These are phyloP conservation scores for Geothlypis trichas DNA, from an alignment of 2,113 vertebrate species.

Conservation along the genomic window DNA sequence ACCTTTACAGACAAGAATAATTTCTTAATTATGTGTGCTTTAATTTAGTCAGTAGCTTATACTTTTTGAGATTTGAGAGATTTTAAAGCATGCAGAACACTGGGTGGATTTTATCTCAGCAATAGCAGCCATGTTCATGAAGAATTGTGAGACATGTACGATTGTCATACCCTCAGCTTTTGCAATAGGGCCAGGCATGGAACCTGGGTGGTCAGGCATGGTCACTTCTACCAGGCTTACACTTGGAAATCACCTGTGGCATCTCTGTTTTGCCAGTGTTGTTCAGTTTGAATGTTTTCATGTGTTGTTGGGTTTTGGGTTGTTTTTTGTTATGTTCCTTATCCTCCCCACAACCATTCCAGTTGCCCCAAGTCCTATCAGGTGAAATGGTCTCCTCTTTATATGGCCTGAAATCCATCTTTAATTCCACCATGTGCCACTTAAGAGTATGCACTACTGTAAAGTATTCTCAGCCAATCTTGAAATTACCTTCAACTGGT, in stretches of 20 bases:
- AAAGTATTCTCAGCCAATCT: not conserved
- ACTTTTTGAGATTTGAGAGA: not conserved
- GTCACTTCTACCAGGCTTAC: not conserved
- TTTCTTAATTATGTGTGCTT: not conserved
- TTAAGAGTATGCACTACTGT: not conserved
- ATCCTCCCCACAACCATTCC: not conserved
- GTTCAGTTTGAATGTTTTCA: not conserved
- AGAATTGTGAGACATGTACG: not conserved
- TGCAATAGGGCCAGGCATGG: rapidly evolving
- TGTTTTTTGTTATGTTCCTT: not conserved
- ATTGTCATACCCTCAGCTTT: not conserved
- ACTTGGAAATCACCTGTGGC: not conserved
- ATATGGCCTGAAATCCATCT: not conserved
- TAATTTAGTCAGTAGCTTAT: not conserved
- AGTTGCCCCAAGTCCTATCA: not conserved
- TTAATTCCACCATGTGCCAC: not conserved
- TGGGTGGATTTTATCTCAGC: not conserved
- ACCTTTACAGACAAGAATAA: not conserved
- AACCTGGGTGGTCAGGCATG: not conserved
- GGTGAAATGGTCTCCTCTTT: not conserved
- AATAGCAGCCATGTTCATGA: not conserved
- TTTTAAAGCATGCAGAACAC: not conserved
- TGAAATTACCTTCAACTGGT: not conserved
- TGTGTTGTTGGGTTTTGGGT: not conserved
- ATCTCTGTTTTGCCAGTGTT: not conserved